Base-by-base conservation (phyloP, 2,113 vertebrate species). In the Zapornia atra region DNA sequence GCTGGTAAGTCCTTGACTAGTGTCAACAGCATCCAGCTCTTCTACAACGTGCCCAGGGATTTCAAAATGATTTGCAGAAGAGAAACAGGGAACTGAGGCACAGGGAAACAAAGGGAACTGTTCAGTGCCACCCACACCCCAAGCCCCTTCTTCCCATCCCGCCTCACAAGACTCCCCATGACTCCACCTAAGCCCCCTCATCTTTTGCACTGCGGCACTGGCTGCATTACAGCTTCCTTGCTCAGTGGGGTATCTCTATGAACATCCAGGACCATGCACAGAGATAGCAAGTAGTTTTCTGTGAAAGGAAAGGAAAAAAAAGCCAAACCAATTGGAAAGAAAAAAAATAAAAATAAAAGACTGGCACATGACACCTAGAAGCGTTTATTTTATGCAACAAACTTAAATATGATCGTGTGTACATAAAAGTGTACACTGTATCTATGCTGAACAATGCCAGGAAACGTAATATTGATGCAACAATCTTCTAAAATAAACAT, bases 341-440 rank as follows among this genome's bases (percentile, higher is more conserved):
- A 96, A 42, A 36, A 51, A 59, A 29, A 3, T 15, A 64, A 26
- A 77, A 90, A 95, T 72, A 71, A 76, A 97, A 95, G 95, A 98
- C 97, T 51, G 94, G 96, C 96, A 96, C 24, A 24, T 97, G 98
- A 98, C 98, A 98, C 98, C 98, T 99, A 98, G 97, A 99, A 98
- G 98, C 98, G 98, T 99, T 99, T 99, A 98, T 99, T 99, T 99
- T 99, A 98, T 98, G 98, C 97, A 98, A 98, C 98, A 98, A 98
- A 98, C 95, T 98, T 98, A 98, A 98, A 99, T 98, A 99, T 98
- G 98, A 98, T 97, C 96, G 88, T 85, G 98, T 98, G 98, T 97
- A 98, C 98, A 96, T 98, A 98, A 97, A 97, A 96, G 97, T 98
- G 97, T 96, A 98, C 98, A 98, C 98, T 72, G 95, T 91, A 97